phyloP scores from a whole-genome alignment of 2,888 invertebrate species.

The Neoascia interrupta region DNA sequence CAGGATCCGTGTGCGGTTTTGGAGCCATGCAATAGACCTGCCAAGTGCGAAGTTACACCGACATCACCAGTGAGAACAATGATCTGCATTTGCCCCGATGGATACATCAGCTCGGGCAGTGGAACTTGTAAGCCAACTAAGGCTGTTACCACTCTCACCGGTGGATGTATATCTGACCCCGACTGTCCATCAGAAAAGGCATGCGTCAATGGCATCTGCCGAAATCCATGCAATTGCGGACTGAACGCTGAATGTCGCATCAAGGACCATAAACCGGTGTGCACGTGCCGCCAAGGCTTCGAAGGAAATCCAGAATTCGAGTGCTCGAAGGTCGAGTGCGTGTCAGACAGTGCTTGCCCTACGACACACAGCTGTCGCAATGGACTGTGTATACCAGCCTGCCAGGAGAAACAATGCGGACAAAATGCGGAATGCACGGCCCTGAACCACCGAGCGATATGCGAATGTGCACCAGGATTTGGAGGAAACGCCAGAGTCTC shows the following conservation, averaged over 20 bases:
- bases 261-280: constrained; percentile 91
- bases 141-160: constrained; percentile 81
- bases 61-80: constrained; percentile 92
- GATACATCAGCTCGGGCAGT: constrained; percentile 90
- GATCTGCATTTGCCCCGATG: constrained; percentile 93
- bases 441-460: constrained; percentile 89
- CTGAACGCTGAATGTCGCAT: constrained; percentile 91
- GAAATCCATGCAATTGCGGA: constrained; percentile 92
- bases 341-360: constrained; percentile 88
- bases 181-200: constrained; percentile 90
- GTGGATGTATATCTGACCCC: constrained; percentile 87
- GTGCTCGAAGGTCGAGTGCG: constrained; percentile 88
- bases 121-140: constrained; percentile 89
- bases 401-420: constrained; percentile 88
- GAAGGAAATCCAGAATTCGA: constrained; percentile 92
- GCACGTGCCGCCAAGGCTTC: constrained; percentile 90
- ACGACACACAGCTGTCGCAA: constrained; percentile 91
- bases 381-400: constrained; percentile 90
- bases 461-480: constrained; percentile 90
- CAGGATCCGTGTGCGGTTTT: constrained; percentile 89
- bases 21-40: constrained; percentile 89
- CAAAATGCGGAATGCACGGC: constrained; percentile 89
- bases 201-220: constrained; percentile 89
- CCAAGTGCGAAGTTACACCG: constrained; percentile 89
- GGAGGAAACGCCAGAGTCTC: constrained; percentile 89